These are phyloP conservation scores for Tetragnatha montana DNA, from an alignment of 2,888 invertebrate genomes.

Conservation along the genomic window DNA sequence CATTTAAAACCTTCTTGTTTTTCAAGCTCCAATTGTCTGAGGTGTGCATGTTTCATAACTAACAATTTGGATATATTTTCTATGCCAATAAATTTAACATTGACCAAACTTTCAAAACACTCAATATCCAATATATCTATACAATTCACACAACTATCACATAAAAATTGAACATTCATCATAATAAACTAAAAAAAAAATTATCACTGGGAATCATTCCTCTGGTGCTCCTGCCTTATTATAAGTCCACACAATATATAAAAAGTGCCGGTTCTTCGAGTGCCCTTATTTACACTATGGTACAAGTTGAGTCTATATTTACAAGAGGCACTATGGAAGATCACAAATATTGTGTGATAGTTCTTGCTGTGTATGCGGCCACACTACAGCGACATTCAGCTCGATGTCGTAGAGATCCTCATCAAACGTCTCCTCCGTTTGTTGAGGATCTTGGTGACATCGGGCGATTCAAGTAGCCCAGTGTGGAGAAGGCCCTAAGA, in stretches of 20 bases:
- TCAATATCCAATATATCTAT: background rate
- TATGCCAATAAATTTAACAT: background rate
- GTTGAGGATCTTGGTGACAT: too few relatives aligned
- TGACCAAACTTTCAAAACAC: background rate
- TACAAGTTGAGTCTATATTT: conserved; percentile 43
- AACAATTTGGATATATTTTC: background rate
- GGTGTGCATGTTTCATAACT: too few relatives aligned
- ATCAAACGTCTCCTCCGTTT: too few relatives aligned
- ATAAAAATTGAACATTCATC: background rate
- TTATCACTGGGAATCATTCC: background rate
- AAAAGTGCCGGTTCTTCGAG: background rate
- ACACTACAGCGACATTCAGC: too few relatives aligned
- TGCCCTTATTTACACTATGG: conserved; percentile 62
- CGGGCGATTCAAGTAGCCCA: too few relatives aligned
- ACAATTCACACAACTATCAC: background rate
- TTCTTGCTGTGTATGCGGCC: too few relatives aligned
- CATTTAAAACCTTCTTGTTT: too few relatives aligned
- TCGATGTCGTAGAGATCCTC: too few relatives aligned
- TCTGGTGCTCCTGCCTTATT: background rate
- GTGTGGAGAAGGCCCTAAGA: too few relatives aligned
- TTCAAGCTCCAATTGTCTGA: too few relatives aligned
- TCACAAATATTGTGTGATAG: conserved; percentile 28
- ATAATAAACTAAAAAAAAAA: background rate
- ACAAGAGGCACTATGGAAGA: conserved; percentile 68
- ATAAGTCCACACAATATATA: background rate